Base-by-base conservation (phyloP, 23 tunicate species). In the Botrylloides violaceus region DNA sequence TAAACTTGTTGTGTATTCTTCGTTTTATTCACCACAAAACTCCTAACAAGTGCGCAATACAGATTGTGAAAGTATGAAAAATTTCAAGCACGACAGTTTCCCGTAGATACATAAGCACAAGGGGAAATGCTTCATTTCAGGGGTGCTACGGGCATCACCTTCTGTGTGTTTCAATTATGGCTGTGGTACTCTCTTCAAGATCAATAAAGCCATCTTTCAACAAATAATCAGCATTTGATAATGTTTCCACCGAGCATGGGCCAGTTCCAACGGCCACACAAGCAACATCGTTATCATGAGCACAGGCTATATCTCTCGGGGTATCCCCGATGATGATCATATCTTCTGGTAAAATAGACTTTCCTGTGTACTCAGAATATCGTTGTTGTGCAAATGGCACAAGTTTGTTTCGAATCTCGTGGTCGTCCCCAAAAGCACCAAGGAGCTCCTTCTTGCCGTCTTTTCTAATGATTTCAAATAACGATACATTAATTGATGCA, bases 341-440 rank as follows among this genome's bases (percentile, higher is more conserved):
- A 49, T 88, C 96, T 27, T 77, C 66, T 33, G 31, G 34, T 27
- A 61, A 38, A 0, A 33, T 68, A 2, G 20, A 24, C 15, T 55
- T 28, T 7, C 84, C 84, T 2, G 81, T 33, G 38, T 32, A 59
- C n/a, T 88, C 55, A 28, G 72, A 58, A 59, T 88, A 88, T 25
- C 96, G 71, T 34, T 72, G 33, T 32, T 66, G 56, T 32, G 96
- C 96, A 5, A 88, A 61, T 60, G 59, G 58, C 25, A 88, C 96
- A 71, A 88, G 66, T 35, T 77, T 28, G 24, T 65, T 78, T 23
- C 96, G 81, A 23, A 70, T 63, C 0, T 72, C 85, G 59, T 82
- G 79, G 66, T 88, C 96, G 3, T 86, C 82, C 34, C 96, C 96
- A 72, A 88, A 88, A 2, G 96, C 96, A 19, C 96, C 96, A 53